A percentile compares a stretch with the other conserved stretches of the same genome.
Evolutionary conservation across 2,113 vertebrate genomes (phyloP).

Genomic region (Nibea coibor): DNA sequence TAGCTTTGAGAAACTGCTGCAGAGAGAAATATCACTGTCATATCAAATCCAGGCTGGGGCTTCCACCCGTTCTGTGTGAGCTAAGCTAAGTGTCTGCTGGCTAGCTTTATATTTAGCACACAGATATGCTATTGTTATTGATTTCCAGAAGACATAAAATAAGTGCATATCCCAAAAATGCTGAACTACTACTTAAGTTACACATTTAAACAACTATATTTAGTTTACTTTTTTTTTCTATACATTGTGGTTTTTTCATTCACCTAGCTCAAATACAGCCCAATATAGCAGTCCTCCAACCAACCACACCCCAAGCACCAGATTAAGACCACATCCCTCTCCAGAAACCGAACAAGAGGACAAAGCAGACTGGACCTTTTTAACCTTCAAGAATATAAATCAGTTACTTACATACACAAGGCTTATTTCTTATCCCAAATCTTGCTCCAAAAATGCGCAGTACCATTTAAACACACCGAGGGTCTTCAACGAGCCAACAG

Average conservation of each 20-base stretch:
- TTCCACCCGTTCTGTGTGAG: background rate
- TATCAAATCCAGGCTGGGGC: background rate
- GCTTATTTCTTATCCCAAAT: slow-evolving; percentile 17
- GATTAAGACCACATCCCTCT: background rate
- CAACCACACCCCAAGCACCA: background rate
- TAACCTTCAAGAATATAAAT: background rate
- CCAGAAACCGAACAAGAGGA: background rate
- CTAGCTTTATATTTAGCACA: background rate
- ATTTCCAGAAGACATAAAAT: background rate
- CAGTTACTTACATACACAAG: slow-evolving; percentile 60
- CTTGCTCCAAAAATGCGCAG: slow-evolving; percentile 11
- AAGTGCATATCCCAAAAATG: background rate
- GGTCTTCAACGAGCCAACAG: slow-evolving; percentile 47
- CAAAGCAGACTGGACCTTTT: background rate
- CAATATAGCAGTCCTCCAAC: no score
- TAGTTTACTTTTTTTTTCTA: background rate
- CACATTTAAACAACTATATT: background rate
- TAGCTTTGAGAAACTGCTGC: background rate
- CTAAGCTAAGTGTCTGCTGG: background rate
- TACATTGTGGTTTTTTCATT: background rate
- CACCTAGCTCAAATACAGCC: no score
- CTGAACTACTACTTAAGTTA: background rate
- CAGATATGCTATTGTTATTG: background rate
- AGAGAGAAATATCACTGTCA: background rate
- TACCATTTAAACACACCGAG: slow-evolving; percentile 30